Percentiles rank a stretch among this genome's conserved stretches.
These are phyloP conservation scores for Pterocles burchelli DNA, from an alignment of 2,113 vertebrate species.

Conservation along the genomic window DNA sequence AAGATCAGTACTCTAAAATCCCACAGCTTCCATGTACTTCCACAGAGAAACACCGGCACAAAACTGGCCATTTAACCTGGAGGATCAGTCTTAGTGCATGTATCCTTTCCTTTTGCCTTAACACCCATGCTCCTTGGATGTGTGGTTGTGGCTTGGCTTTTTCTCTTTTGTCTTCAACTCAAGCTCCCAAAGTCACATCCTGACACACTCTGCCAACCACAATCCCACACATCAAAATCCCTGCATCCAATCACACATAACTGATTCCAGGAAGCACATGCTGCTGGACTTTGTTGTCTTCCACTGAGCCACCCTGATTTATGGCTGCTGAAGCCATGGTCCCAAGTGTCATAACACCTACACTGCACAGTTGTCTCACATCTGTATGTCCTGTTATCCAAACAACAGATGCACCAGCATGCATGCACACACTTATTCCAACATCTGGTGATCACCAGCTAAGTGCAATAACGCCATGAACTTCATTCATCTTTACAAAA, in stretches of 20 bases:
- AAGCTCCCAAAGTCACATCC: conserved; percentile 3
- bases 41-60: background rate
- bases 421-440: background rate
- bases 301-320: conserved; percentile 14
- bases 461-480: background rate
- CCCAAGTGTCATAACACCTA: background rate
- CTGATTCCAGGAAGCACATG: background rate
- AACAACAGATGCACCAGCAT: background rate
- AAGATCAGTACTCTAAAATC: background rate
- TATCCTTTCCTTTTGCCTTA: background rate
- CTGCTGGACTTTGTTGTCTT: background rate
- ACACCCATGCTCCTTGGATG: background rate
- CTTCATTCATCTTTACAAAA: conserved; percentile 32
- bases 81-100: background rate
- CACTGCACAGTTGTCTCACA: background rate
- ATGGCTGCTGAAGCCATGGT: background rate
- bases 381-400: background rate
- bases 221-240: background rate
- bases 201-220: background rate
- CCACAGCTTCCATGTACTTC: background rate
- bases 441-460: conserved; percentile 9
- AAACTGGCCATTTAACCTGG: background rate
- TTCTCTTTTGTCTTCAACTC: background rate
- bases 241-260: background rate
- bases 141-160: conserved; percentile 31